A percentile compares a stretch with the other conserved stretches of the same genome.
phyloP scores from a whole-genome alignment of 2,888 invertebrate species.

The Willowsia nigromaculata region DNA sequence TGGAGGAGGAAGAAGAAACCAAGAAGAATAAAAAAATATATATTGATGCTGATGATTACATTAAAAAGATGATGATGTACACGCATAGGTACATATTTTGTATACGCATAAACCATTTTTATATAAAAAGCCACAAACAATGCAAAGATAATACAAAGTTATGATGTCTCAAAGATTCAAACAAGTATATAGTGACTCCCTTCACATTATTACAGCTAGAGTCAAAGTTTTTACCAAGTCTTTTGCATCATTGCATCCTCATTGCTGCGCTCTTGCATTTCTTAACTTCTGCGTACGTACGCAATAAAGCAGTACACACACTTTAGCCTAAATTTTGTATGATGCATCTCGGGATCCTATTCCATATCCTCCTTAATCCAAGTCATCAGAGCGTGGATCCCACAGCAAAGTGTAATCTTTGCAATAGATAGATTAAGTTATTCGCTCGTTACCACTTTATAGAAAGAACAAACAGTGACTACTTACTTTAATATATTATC shows the following conservation, averaged over 20 bases:
- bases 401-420: neutral
- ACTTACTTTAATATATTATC: too few species aligned
- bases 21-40: too few species aligned
- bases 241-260: neutral
- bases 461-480: neutral
- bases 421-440: neutral
- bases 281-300: neutral
- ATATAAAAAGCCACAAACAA: too few species aligned
- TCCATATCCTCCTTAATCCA: neutral
- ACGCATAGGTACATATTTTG: too few species aligned
- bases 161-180: too few species aligned
- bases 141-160: too few species aligned
- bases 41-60: too few species aligned
- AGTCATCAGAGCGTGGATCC: neutral
- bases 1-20: too few species aligned
- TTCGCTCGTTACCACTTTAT: neutral
- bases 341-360: neutral
- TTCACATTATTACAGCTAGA: neutral
- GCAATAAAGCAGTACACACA: neutral
- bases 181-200: too few species aligned
- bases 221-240: neutral
- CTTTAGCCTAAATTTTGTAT: too few species aligned
- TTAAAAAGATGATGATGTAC: too few species aligned
- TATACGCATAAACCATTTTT: too few species aligned
- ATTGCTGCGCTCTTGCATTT: neutral